Conservation (phyloP, 2,888 invertebrate genomes). For the Dryococelus australis region DNA sequence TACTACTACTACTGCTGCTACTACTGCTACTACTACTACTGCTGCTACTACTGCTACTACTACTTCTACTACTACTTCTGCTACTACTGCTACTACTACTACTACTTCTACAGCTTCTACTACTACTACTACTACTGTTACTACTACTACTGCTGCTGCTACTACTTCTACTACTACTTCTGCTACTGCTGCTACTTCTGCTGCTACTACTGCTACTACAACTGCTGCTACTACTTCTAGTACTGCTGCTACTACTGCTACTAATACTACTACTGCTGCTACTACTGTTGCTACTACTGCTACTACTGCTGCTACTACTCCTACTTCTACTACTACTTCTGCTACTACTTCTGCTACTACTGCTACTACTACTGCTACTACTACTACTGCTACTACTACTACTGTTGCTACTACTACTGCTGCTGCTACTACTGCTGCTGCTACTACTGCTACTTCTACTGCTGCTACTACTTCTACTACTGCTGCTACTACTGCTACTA, state of each 20-base stretch:
- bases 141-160: no score
- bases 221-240: no score
- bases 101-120: conserved; percentile 1
- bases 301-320: no score
- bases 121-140: no score
- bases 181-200: no score
- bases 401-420: neutral
- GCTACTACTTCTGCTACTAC: no score
- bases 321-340: no score
- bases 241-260: no score
- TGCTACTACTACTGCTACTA: conserved; percentile 3
- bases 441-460: neutral
- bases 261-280: no score
- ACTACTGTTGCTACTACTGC: neutral
- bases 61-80: no score
- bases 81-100: conserved; percentile 7
- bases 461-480: neutral
- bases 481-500: neutral
- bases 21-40: neutral
- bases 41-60: neutral
- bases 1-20: conserved; percentile 3
- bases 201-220: no score
- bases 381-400: conserved; percentile 11
- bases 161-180: no score
- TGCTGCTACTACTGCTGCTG: neutral